phyloP scores from a whole-genome alignment of 2,888 invertebrate genomes.

The Micoletzkya japonica region DNA sequence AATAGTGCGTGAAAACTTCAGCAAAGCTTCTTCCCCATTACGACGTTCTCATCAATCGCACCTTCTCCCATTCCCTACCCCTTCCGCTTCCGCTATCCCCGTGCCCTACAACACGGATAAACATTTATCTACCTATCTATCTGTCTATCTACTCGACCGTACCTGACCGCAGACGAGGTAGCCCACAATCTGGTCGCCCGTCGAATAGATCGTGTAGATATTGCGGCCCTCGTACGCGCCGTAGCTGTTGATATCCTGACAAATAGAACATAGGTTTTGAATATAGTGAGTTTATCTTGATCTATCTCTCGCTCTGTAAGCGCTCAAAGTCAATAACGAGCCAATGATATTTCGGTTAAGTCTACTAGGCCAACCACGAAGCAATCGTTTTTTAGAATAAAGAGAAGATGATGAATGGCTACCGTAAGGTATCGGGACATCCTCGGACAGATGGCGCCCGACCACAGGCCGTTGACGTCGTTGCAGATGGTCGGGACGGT shows the following conservation, averaged over 20 bases:
- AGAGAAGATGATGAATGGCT: not conserved
- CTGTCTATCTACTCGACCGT: not conserved
- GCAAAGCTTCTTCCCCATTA: no score
- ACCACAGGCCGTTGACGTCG: constrained; percentile 55
- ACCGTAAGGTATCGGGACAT: constrained; percentile 57
- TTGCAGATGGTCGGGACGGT: constrained; percentile 50
- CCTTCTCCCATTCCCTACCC: no score
- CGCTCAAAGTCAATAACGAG: no score
- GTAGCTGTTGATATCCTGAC: constrained; percentile 56
- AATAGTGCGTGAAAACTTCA: no score
- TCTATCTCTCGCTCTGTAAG: no score
- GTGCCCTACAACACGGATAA: no score
- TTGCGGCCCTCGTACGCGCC: constrained; percentile 58
- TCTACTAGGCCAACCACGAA: no score
- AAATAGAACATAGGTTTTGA: not conserved
- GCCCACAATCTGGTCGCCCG: constrained; percentile 56
- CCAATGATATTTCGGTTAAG: no score
- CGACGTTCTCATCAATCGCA: no score
- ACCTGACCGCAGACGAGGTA: constrained; percentile 53
- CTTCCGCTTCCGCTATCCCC: not conserved
- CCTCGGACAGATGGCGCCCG: constrained; percentile 55
- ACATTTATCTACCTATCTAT: no score
- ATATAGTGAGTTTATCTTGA: no score
- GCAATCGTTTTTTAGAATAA: not conserved
- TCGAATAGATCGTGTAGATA: constrained; percentile 55